phyloP scores from a whole-genome alignment of 1,140 invertebrate species.

The Dendroctonus valens region DNA sequence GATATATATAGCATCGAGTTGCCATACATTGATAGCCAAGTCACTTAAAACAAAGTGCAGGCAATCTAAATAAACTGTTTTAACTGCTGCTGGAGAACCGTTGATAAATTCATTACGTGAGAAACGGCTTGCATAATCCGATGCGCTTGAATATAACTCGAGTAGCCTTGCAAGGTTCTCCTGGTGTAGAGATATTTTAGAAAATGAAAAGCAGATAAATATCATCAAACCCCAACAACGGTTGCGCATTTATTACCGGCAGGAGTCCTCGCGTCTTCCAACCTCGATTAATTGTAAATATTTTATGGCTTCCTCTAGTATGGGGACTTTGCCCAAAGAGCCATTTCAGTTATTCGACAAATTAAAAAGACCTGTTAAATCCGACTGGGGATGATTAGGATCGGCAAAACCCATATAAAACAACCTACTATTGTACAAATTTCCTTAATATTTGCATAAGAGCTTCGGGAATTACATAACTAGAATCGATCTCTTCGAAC shows the following conservation, averaged over 20 bases:
- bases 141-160: slow-evolving; percentile 11
- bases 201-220: slow-evolving; percentile 19
- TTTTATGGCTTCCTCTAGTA: slow-evolving; percentile 21
- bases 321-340: slow-evolving; percentile 10
- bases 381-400: too few relatives aligned
- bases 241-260: slow-evolving; percentile 9
- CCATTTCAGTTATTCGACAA: slow-evolving; percentile 6
- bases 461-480: too few relatives aligned
- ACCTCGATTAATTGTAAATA: slow-evolving; percentile 18
- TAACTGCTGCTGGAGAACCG: too few relatives aligned
- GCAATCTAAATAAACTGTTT: too few relatives aligned
- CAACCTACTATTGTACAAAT: too few relatives aligned
- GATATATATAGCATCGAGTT: too few relatives aligned
- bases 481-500: too few relatives aligned
- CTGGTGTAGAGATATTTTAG: slow-evolving; percentile 16
- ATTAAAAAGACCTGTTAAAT: not conserved
- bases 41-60: too few relatives aligned
- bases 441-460: too few relatives aligned
- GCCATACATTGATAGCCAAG: too few relatives aligned
- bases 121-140: slow-evolving; percentile 7
- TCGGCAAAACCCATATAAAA: too few relatives aligned
- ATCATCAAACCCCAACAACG: slow-evolving; percentile 6
- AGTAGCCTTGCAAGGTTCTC: slow-evolving; percentile 22
- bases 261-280: slow-evolving; percentile 11
- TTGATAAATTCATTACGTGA: not conserved